Evolutionary conservation across 2,888 invertebrate species (phyloP).

Genomic region (Cryptus armator): DNA sequence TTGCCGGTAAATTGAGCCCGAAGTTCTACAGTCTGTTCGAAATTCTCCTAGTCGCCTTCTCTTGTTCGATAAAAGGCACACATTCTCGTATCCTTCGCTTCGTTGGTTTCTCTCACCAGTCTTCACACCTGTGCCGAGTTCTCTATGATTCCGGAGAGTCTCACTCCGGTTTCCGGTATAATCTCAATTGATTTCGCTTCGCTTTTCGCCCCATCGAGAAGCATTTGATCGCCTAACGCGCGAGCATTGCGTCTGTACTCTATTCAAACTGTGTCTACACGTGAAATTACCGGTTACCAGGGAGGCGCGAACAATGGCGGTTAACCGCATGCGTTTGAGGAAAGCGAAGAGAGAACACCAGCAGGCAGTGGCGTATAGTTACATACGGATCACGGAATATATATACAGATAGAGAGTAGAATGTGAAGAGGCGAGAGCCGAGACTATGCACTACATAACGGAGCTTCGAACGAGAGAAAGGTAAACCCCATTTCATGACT

Average conservation of each 20-base stretch:
- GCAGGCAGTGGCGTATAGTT: background rate
- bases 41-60: background rate
- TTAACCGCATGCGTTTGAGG: conserved; percentile 49
- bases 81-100: background rate
- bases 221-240: conserved; percentile 13
- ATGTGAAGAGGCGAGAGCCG: background rate
- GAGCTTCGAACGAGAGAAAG: conserved; percentile 53
- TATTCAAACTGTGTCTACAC: conserved; percentile 23
- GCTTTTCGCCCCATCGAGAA: background rate
- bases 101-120: background rate
- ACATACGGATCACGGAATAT: conserved; percentile 22
- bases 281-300: conserved; percentile 36
- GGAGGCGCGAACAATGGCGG: conserved; percentile 60
- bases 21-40: background rate
- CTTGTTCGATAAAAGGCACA: conserved; percentile 5
- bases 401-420: conserved; percentile 6
- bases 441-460: conserved; percentile 6
- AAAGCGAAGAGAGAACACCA: conserved; percentile 26
- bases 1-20: background rate
- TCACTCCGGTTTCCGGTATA: background rate
- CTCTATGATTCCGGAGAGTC: background rate
- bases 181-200: conserved; percentile 3
- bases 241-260: conserved; percentile 1
- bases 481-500: conserved; percentile 63
- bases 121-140: background rate